phyloP scores from a whole-genome alignment of 2,797 vertebrate genomes.

The Characodon lateralis region DNA sequence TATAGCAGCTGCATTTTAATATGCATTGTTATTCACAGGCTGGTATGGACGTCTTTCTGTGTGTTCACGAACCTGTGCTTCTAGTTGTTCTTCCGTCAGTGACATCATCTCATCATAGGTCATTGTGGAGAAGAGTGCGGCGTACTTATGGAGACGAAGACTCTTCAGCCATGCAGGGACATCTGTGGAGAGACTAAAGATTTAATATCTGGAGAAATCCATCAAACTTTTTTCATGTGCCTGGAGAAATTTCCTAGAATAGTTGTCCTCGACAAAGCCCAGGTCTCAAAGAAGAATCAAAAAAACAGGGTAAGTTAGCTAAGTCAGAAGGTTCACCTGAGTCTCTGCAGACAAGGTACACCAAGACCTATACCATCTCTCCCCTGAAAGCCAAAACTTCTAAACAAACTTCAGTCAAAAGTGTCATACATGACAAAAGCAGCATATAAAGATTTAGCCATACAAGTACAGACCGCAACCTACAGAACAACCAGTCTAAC shows the following conservation, averaged over 20 bases:
- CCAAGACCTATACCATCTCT: no score
- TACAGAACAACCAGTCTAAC: background rate
- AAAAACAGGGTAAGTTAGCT: background rate
- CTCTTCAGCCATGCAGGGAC: constrained; percentile 98
- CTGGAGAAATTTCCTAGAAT: background rate
- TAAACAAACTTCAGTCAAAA: background rate
- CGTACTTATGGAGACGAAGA: constrained; percentile 97
- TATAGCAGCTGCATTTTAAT: background rate
- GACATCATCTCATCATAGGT: constrained; percentile 98
- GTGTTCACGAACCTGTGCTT: constrained; percentile 85
- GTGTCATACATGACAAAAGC: background rate
- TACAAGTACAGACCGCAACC: background rate
- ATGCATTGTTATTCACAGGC: background rate
- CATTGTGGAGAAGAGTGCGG: constrained; percentile 95
- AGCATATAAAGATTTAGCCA: background rate
- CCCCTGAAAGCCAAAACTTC: no score
- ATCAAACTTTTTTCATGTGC: background rate
- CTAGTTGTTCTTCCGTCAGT: constrained; percentile 93
- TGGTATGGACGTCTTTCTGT: background rate
- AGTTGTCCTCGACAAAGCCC: background rate
- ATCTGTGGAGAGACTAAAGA: constrained; percentile 79
- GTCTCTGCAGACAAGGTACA: no score
- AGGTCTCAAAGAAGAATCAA: background rate
- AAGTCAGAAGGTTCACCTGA: background rate
- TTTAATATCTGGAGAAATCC: background rate